Percentiles rank a stretch among this genome's conserved stretches.
Evolutionary conservation across 1,140 invertebrate genomes (phyloP).

Genomic region (Orius laevigatus): DNA sequence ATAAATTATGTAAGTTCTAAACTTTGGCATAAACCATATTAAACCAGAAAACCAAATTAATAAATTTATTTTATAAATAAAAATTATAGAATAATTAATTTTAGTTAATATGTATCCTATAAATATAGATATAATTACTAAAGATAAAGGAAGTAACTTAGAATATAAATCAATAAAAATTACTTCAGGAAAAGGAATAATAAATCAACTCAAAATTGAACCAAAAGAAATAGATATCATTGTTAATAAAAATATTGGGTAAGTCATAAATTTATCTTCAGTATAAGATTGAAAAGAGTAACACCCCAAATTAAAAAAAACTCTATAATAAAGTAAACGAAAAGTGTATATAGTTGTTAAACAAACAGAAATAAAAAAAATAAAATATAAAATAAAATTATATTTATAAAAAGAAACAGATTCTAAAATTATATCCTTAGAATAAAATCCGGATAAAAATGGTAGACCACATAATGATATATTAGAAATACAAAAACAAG

Average conservation of each 20-base stretch:
- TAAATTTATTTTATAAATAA: background rate
- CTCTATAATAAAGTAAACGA: background rate
- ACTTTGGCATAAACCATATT: constrained; percentile 1
- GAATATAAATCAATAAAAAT: too few relatives aligned
- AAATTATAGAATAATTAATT: background rate
- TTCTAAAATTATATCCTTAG: background rate
- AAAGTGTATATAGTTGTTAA: background rate
- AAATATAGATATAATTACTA: too few relatives aligned
- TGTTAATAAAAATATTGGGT: too few relatives aligned
- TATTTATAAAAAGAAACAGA: background rate
- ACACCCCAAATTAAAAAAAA: background rate
- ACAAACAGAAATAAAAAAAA: too few relatives aligned
- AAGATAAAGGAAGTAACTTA: too few relatives aligned
- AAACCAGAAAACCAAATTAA: too few relatives aligned
- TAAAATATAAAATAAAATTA: background rate
- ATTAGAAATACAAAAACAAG: background rate
- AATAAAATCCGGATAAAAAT: constrained; percentile 1
- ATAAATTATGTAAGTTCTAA: constrained; percentile 6
- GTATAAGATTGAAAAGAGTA: background rate
- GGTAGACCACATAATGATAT: constrained; percentile 3
- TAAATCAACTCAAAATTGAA: too few relatives aligned
- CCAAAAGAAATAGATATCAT: too few relatives aligned
- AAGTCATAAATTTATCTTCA: too few relatives aligned
- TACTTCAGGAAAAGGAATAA: too few relatives aligned
- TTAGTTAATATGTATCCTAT: too few relatives aligned